Percentiles rank a stretch among this genome's conserved stretches.
phyloP scores from a whole-genome alignment of 2,888 invertebrate genomes.

The Macroteleia sp. region DNA sequence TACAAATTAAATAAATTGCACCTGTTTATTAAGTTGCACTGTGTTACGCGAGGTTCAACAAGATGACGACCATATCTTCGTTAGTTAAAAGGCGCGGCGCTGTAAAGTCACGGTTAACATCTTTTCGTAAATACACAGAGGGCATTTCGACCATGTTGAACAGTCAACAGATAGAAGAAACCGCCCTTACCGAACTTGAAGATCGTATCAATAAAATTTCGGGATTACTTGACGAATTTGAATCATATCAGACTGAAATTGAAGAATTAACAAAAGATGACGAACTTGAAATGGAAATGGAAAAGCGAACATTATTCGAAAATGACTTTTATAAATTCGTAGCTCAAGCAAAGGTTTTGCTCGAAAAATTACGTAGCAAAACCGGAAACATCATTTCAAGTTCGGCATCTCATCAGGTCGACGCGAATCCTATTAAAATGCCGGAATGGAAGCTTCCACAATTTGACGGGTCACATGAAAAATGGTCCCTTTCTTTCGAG shows the following conservation, averaged over 20 bases:
- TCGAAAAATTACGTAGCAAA: no score
- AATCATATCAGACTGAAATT: not conserved
- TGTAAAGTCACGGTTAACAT: not conserved
- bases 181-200: not conserved
- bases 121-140: not conserved
- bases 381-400: not conserved
- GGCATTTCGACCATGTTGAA: not conserved
- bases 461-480: not conserved
- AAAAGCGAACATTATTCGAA: not conserved
- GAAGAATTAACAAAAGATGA: not conserved
- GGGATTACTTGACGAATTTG: not conserved
- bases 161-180: not conserved
- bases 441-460: not conserved
- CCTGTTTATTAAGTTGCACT: no score
- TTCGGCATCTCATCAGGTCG: not conserved
- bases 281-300: not conserved
- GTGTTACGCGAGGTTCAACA: no score
- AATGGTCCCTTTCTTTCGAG: not conserved
- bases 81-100: not conserved
- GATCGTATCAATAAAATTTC: not conserved
- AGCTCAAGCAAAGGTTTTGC: not conserved
- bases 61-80: not conserved
- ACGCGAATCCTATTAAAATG: slow-evolving; percentile 1
- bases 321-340: not conserved
- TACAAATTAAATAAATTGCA: not conserved